Percentiles rank a stretch among this genome's conserved stretches.
phyloP scores from a whole-genome alignment of 1,140 invertebrate genomes.

The Neotoxoptera formosana region DNA sequence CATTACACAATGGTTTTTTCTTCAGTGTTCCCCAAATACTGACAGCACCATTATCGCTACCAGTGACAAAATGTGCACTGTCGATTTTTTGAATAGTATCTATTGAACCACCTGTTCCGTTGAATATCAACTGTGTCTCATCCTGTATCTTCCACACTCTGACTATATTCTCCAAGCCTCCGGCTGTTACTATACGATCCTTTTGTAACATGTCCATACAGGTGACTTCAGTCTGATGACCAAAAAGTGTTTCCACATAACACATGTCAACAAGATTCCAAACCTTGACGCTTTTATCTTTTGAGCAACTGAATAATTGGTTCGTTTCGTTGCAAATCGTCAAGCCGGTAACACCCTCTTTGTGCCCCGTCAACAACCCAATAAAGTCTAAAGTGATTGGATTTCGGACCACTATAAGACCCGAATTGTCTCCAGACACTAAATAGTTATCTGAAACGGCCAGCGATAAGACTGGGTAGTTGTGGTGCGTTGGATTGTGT shows the following conservation, averaged over 20 bases:
- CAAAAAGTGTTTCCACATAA: conserved; percentile 95
- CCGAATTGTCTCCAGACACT: conserved; percentile 79
- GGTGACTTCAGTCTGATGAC: conserved; percentile 88
- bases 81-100: conserved; percentile 90
- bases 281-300: conserved; percentile 87
- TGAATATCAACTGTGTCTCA: conserved; percentile 94
- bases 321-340: conserved; percentile 88
- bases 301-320: conserved; percentile 76
- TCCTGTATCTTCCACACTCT: conserved; percentile 96
- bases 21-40: conserved; percentile 88
- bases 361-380: conserved; percentile 84
- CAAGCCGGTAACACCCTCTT: conserved; percentile 77
- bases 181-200: conserved; percentile 87
- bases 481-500: conserved; percentile 64
- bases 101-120: conserved; percentile 80
- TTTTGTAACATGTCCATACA: conserved; percentile 85
- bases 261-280: conserved; percentile 96
- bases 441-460: conserved; percentile 87
- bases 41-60: conserved; percentile 87
- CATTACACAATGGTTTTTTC: conserved; percentile 85
- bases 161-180: conserved; percentile 84
- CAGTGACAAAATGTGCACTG: conserved; percentile 90
- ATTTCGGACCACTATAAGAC: conserved; percentile 84
- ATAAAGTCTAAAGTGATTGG: conserved; percentile 77
- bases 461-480: conserved; percentile 71